Conservation (phyloP, 2,888 invertebrate species). For the Drosophila lacicola region DNA sequence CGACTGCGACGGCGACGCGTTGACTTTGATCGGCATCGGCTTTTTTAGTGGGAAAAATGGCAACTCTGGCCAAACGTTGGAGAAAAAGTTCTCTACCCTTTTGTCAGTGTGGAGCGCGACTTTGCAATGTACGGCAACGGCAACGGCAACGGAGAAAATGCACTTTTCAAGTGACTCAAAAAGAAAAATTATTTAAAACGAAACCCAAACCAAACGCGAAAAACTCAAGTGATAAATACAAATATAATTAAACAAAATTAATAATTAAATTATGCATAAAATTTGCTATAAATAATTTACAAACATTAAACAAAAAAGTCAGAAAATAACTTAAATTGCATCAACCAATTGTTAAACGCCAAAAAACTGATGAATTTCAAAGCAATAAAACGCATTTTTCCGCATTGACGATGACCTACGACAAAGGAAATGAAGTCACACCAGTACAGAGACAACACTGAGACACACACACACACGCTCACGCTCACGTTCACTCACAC, state of each 20-base stretch:
- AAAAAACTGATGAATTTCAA: conserved; percentile 22
- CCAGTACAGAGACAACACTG: conserved; percentile 57
- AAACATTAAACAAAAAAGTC: neutral
- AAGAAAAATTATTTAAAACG: conserved; percentile 13
- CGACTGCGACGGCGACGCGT: conserved; percentile 44
- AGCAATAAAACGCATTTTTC: conserved; percentile 66
- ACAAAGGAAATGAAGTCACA: conserved; percentile 85
- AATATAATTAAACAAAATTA: neutral
- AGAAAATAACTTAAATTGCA: neutral
- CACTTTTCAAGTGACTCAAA: conserved; percentile 32
- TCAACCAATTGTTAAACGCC: conserved; percentile 4
- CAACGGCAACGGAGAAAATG: conserved; percentile 37
- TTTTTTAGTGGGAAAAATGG: conserved; percentile 54
- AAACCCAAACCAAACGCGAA: neutral
- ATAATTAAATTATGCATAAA: neutral
- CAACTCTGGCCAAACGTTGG: conserved; percentile 76
- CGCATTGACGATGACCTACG: conserved; percentile 83
- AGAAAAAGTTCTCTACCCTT: conserved; percentile 84
- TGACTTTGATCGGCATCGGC: conserved; percentile 64
- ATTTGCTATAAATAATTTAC: neutral
- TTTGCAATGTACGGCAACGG: conserved; percentile 78
- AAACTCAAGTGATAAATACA: conserved; percentile 23
- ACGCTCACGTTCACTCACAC: conserved; percentile 17
- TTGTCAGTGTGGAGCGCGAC: conserved; percentile 84
- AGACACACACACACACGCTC: conserved; percentile 13